Evolutionary conservation across 2,113 vertebrate genomes (phyloP), one percentile per base, ranked within the genome.

Genomic region (Rhinoderma darwinii): DNA sequence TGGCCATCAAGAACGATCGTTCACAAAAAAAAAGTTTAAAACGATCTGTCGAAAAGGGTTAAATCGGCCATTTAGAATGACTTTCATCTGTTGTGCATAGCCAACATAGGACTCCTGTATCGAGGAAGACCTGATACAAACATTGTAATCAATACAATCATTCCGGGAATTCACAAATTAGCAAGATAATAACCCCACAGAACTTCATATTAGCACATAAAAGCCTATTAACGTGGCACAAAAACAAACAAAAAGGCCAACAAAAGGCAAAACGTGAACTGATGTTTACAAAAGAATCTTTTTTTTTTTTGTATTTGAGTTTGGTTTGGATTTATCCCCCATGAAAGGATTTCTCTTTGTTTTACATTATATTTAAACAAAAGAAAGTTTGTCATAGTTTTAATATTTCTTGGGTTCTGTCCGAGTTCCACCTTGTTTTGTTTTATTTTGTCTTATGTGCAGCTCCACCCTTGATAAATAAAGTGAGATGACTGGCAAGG

Each of bases 381-480:
- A 93, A 93, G 90, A 84, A 93, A 93, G 93, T 92, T 94, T 95
- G 91, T 89, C 27, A 89, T 91, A 91, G 88, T 85, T 90, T 90
- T 90, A 91, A 93, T 84, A 88, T 88, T 94, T 91, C 92, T 93
- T 94, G 93, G 93, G 92, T 90, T 91, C 91, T 91, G 91, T 94
- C 92, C 22, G 91, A 91, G 92, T 94, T 92, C 90, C 92, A 91
- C 95, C 93, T 94, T 93, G 93, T 92, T 94, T 94, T 94, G 91
- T 89, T 90, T 89, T 89, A 88, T 88, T 88, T 89, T 89, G 61
- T 93, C 93, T 92, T 90, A 90, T 90, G 90, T 90, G 88, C 91
- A 90, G 92, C 94, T 92, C 94, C 94, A 92, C 95, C 94, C 92
- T 96, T 91, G 92, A 95, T 93, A 96, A 96, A 96, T 93, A 96